Evolutionary conservation across 2,113 vertebrate species (phyloP).

Genomic region (Amphiprion ocellaris): DNA sequence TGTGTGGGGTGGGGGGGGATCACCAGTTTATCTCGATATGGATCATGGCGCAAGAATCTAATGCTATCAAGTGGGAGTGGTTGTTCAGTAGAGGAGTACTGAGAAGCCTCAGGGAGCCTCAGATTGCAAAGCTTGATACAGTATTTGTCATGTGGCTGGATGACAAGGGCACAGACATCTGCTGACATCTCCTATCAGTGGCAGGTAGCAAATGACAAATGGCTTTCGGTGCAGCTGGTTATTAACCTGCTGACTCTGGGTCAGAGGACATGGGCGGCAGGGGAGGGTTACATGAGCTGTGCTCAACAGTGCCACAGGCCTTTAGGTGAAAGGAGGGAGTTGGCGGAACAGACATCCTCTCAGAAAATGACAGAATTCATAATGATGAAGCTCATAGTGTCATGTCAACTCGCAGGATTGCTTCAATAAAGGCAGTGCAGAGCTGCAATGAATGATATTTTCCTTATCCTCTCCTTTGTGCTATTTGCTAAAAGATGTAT

Average conservation of each 20-base stretch:
- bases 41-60: constrained; percentile 65
- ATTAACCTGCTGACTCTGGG: constrained; percentile 79
- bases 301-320: constrained; percentile 39
- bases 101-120: constrained; percentile 59
- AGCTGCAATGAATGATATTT: not conserved
- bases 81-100: constrained; percentile 56
- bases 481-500: not conserved
- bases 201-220: constrained; percentile 78
- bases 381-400: not conserved
- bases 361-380: constrained; percentile 15
- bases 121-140: constrained; percentile 60
- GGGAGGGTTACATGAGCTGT: constrained; percentile 61
- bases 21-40: constrained; percentile 60
- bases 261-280: constrained; percentile 58
- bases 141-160: constrained; percentile 69
- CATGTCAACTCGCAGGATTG: not conserved
- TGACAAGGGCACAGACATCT: constrained; percentile 75
- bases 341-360: not conserved
- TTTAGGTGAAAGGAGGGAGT: constrained; percentile 16
- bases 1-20: not conserved
- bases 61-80: constrained; percentile 63
- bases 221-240: constrained; percentile 67
- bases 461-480: not conserved
- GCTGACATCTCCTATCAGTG: constrained; percentile 73
- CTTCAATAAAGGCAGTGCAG: not conserved